These are phyloP conservation scores for Zaprionus vittiger DNA, from an alignment of 1,140 invertebrate species.

Conservation along the genomic window DNA sequence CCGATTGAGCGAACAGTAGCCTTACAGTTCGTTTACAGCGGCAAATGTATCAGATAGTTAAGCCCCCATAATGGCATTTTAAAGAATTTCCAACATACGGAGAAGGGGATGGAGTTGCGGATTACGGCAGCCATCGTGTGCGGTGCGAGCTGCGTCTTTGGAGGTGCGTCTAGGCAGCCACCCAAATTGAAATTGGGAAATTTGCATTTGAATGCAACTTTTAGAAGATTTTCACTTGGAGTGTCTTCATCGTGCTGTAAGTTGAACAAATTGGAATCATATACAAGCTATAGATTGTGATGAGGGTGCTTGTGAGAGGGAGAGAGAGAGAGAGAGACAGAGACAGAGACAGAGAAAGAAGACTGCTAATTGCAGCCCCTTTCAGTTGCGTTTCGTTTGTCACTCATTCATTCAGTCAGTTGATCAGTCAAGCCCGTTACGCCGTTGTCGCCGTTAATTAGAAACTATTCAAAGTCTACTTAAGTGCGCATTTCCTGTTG, in stretches of 20 bases:
- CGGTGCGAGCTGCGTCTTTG: constrained; percentile 16
- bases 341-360: neutral
- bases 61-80: constrained; percentile 77
- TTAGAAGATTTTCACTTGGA: neutral
- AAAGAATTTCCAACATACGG: constrained; percentile 64
- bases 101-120: constrained; percentile 1
- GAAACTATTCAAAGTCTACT: constrained; percentile 82
- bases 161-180: constrained; percentile 34
- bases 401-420: constrained; percentile 29
- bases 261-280: neutral
- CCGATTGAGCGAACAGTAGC: constrained; percentile 56
- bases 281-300: neutral
- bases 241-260: neutral
- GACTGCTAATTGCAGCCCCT: neutral
- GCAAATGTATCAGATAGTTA: constrained; percentile 67
- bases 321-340: neutral
- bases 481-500: constrained; percentile 75
- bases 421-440: constrained; percentile 65
- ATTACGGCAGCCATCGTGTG: constrained; percentile 67
- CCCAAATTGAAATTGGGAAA: constrained; percentile 59
- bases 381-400: neutral
- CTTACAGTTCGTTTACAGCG: constrained; percentile 45
- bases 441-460: constrained; percentile 77
- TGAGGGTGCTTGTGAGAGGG: neutral
- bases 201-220: constrained; percentile 54